Percentiles rank a stretch among this genome's conserved stretches.
These are phyloP conservation scores for Petrocephalus sullivani DNA, from an alignment of 2,797 vertebrate species.

Conservation along the genomic window DNA sequence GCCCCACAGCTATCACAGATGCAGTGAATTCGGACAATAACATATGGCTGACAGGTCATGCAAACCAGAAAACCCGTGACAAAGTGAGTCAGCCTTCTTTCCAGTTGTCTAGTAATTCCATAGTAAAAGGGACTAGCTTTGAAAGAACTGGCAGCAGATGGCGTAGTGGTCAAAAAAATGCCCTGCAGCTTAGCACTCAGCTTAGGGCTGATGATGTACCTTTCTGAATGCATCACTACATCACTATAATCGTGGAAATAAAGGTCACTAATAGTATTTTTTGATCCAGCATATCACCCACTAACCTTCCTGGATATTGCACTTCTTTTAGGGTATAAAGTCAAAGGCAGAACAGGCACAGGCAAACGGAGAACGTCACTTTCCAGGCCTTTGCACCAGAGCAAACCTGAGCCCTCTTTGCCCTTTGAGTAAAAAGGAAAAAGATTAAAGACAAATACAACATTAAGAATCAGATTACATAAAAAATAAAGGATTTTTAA, in stretches of 20 bases:
- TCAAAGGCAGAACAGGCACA: slow-evolving; percentile 12
- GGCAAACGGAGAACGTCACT: not conserved
- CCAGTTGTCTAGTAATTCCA: not conserved
- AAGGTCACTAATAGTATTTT: not conserved
- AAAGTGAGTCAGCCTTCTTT: not conserved
- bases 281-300: not conserved
- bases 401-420: not conserved
- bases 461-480: not conserved
- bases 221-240: not conserved
- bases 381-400: not conserved
- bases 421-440: not conserved
- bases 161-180: not conserved
- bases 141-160: not conserved
- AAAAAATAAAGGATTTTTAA: not conserved
- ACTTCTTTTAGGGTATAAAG: slow-evolving; percentile 17
- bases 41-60: not conserved
- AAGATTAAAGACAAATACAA: not conserved
- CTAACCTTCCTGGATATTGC: slow-evolving; percentile 11
- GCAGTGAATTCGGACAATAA: not conserved
- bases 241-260: not conserved
- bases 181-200: not conserved
- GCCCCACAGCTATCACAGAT: not conserved
- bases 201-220: not conserved
- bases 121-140: not conserved
- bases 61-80: not conserved